These are phyloP conservation scores for Drosophila leontia DNA, from an alignment of 1,140 invertebrate genomes.

Conservation along the genomic window DNA sequence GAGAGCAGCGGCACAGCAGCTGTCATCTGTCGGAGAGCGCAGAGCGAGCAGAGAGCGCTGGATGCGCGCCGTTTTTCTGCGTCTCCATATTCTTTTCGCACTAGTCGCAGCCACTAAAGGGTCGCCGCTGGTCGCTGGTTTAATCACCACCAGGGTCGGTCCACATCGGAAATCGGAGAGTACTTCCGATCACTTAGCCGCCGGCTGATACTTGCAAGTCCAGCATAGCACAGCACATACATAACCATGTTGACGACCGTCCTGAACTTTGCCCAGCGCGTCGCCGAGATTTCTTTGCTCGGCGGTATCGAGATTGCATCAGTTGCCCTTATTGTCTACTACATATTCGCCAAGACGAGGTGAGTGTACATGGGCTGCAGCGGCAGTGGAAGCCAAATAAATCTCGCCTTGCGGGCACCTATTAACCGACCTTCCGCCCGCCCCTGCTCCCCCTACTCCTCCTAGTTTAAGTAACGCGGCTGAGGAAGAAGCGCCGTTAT, in stretches of 20 bases:
- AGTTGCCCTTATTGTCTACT: constrained; percentile 78
- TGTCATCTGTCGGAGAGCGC: constrained; percentile 35
- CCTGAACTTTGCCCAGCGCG: constrained; percentile 75
- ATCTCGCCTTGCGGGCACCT: constrained; percentile 32
- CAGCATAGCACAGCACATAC: constrained; percentile 17
- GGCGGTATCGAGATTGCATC: constrained; percentile 81
- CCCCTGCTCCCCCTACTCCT: constrained; percentile 1
- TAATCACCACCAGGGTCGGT: constrained; percentile 27
- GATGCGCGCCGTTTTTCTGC: constrained; percentile 57
- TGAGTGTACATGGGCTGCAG: constrained; percentile 48
- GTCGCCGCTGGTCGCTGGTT: constrained; percentile 17
- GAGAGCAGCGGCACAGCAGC: constrained; percentile 29
- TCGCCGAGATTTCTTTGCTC: constrained; percentile 79
- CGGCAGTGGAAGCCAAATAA: constrained; percentile 57
- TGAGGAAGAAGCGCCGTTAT: constrained; percentile 44
- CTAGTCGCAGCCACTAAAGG: constrained; percentile 34
- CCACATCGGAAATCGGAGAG: constrained; percentile 11
- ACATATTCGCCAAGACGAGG: constrained; percentile 83
- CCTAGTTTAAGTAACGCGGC: constrained; percentile 39
- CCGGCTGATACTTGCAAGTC: constrained; percentile 45
- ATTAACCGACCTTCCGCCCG: constrained; percentile 12
- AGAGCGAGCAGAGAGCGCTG: constrained; percentile 37
- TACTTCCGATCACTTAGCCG: constrained; percentile 53
- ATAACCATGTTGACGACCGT: constrained; percentile 61
- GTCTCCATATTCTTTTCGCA: constrained; percentile 55